Conservation (phyloP, 2,888 invertebrate genomes). For the Ophion ellenae region DNA sequence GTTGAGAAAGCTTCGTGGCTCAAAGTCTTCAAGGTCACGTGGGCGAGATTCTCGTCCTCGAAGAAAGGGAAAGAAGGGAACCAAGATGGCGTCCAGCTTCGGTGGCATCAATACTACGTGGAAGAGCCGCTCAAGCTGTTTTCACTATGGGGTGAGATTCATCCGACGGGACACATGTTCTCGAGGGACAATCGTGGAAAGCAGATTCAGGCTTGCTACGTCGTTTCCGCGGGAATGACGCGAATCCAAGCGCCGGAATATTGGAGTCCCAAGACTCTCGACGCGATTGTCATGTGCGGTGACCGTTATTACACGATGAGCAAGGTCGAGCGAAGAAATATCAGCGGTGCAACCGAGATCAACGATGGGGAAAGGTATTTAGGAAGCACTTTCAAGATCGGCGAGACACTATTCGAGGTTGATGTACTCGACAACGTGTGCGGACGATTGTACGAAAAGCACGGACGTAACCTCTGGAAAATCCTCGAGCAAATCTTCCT, state of each 20-base stretch:
- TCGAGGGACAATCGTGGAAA: conserved; percentile 85
- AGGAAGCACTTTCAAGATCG: conserved; percentile 74
- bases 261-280: conserved; percentile 76
- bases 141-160: conserved; percentile 88
- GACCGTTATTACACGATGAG: conserved; percentile 77
- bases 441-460: conserved; percentile 73
- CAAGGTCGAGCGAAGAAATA: conserved; percentile 66
- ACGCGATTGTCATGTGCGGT: conserved; percentile 78
- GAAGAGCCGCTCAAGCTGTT: conserved; percentile 89
- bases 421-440: conserved; percentile 69
- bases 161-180: conserved; percentile 87
- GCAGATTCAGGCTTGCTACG: conserved; percentile 87
- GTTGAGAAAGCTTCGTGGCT: conserved; percentile 76
- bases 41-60: conserved; percentile 68
- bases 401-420: conserved; percentile 75
- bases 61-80: conserved; percentile 52
- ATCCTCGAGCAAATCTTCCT: conserved; percentile 74
- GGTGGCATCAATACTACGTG: conserved; percentile 89
- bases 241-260: conserved; percentile 79
- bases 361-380: conserved; percentile 70
- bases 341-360: conserved; percentile 57
- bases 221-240: conserved; percentile 83
- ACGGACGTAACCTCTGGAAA: conserved; percentile 72
- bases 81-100: conserved; percentile 60
- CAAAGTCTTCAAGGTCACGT: conserved; percentile 70